Evolutionary conservation across 1,140 invertebrate species (phyloP).

Genomic region (Dendrolimus kikuchii): DNA sequence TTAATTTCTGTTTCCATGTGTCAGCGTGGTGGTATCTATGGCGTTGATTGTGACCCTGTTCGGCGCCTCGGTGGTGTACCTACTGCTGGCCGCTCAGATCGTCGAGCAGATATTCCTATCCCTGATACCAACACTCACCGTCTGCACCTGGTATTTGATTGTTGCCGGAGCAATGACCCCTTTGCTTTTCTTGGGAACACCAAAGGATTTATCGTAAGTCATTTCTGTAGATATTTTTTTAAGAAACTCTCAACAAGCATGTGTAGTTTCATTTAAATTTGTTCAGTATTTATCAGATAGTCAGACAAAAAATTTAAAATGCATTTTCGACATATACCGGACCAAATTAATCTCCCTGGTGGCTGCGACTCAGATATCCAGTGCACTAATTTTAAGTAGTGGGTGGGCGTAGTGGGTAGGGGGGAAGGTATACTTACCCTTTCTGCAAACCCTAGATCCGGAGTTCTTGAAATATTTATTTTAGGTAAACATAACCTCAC

Average conservation of each 20-base stretch:
- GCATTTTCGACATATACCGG: no score
- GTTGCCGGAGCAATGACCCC: constrained; percentile 76
- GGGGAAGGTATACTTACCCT: no score
- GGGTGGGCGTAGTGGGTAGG: no score
- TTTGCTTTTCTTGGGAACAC: constrained; percentile 79
- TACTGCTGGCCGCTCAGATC: constrained; percentile 79
- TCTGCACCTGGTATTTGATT: constrained; percentile 78
- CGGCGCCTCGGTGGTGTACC: constrained; percentile 79
- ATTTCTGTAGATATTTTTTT: background rate
- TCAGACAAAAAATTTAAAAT: no score
- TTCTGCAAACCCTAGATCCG: no score
- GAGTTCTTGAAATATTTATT: no score
- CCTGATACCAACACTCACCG: constrained; percentile 57
- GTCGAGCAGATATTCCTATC: constrained; percentile 72
- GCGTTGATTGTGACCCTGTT: constrained; percentile 75
- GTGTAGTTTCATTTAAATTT: background rate
- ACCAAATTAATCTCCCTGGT: no score
- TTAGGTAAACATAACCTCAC: no score
- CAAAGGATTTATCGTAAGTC: constrained; percentile 81
- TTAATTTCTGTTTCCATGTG: background rate
- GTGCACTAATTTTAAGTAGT: no score
- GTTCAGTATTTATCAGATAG: no score
- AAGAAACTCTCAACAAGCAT: background rate
- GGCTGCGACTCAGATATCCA: no score
- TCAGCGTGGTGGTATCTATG: constrained; percentile 50